A percentile compares a stretch with the other conserved stretches of the same genome.
Conservation (phyloP, 2,888 invertebrate species). For the Trichogramma evanescens region DNA sequence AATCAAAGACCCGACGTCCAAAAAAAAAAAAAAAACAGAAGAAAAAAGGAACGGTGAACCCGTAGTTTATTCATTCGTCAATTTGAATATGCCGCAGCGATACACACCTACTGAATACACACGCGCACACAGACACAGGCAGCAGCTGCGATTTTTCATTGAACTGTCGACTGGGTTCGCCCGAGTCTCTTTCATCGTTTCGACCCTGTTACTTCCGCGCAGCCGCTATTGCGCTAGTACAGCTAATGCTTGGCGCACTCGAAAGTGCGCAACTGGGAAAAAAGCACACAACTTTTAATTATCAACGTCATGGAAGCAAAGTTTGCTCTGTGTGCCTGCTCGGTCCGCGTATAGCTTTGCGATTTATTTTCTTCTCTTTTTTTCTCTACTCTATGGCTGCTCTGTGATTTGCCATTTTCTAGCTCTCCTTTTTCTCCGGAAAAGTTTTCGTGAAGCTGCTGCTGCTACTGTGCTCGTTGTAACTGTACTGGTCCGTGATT, state of each 20-base stretch:
- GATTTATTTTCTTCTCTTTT: constrained; percentile 8
- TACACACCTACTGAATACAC: too few relatives aligned
- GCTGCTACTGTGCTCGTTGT: too few relatives aligned
- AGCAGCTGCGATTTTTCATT: constrained; percentile 21
- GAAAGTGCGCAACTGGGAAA: constrained; percentile 8
- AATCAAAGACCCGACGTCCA: constrained; percentile 5
- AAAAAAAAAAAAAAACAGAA: not conserved
- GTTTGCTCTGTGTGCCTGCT: not conserved
- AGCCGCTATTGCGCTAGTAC: constrained; percentile 10
- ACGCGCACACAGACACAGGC: too few relatives aligned
- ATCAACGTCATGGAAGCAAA: constrained; percentile 20
- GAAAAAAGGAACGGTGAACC: not conserved
- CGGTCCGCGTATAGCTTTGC: not conserved
- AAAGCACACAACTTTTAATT: constrained; percentile 21
- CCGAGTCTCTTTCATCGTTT: constrained; percentile 19
- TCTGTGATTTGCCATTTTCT: too few relatives aligned
- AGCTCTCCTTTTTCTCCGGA: too few relatives aligned
- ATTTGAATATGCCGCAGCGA: constrained; percentile 9
- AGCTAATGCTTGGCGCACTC: constrained; percentile 6
- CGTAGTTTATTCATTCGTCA: constrained; percentile 11
- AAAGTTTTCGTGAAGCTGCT: too few relatives aligned
- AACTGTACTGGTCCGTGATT: too few relatives aligned
- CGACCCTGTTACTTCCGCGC: not conserved
- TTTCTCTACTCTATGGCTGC: not conserved
- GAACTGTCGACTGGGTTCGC: constrained; percentile 11